Base-by-base conservation (phyloP, 2,888 invertebrate genomes). In the Plagodis pulveraria region DNA sequence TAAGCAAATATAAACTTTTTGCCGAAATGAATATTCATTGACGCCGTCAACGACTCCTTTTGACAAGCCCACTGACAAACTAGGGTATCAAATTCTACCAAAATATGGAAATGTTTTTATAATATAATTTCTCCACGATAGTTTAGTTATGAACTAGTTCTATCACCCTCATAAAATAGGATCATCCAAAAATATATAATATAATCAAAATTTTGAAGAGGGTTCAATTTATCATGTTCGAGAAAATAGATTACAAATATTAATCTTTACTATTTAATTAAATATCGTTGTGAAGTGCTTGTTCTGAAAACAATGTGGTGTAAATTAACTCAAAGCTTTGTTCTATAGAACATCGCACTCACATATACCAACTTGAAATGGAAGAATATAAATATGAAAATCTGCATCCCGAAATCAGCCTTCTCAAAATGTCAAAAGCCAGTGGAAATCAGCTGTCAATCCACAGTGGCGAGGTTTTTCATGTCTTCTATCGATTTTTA, bases 401-500 rank as follows among this genome's bases (percentile, higher is more conserved):
- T 65, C 46, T 67, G 67, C 66, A 66, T 68, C 58, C 65, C 58
- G 5, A 72, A 72, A 60, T 44, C 50, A 59, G 34, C 40, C 36
- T 32, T 65, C 10, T 33, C 56, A 59, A 62, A 59, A 63, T 65
- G 59, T 58, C 58, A 56, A 45, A 53, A 57, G 32, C 46, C 50
- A 51, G 56, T 63, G 50, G 63, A 70, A 62, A 60, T 60, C 56
- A 52, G 57, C 53, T 58, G 55, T 54, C 67, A 59, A 51, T 47
- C 65, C 9, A 45, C 46, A 44, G 49, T 51, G 43, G 45, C 63
- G n/a, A 70, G 52, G 43, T 57, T 70, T 51, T 73, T 69, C 11
- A 74, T 65, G 68, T 67, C 71, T 38, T 58, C 71, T 33, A 56
- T 66, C 40, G 67, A 74, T 58, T 77, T 78, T 62, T 78, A 75